These are phyloP conservation scores for Alloscopus bannaensis DNA, from an alignment of 2,888 invertebrate genomes.

Conservation along the genomic window DNA sequence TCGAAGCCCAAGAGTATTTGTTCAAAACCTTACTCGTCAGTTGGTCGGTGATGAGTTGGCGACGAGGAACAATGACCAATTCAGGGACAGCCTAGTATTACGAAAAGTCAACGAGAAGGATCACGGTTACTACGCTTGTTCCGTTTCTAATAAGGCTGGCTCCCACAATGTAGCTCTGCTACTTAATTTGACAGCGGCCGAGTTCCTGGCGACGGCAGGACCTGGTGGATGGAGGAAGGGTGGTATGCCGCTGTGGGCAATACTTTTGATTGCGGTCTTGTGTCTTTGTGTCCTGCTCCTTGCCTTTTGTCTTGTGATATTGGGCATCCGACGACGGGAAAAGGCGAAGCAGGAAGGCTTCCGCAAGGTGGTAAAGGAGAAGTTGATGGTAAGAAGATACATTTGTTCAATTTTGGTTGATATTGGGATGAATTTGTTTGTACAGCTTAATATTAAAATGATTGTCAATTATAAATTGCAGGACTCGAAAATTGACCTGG, in stretches of 20 bases:
- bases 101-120: constrained; percentile 17
- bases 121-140: constrained; percentile 15
- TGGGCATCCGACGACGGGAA: constrained; percentile 28
- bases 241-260: constrained; percentile 19
- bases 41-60: constrained; percentile 21
- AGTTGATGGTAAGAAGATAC: constrained; percentile 44
- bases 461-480: constrained; percentile 15
- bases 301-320: not conserved
- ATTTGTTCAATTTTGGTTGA: not conserved
- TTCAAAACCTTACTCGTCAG: not conserved
- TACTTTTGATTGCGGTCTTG: constrained; percentile 33
- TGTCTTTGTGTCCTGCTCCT: constrained; percentile 26
- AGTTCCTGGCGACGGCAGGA: not conserved
- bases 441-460: constrained; percentile 12
- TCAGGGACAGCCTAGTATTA: not conserved
- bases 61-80: constrained; percentile 20
- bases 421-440: not conserved
- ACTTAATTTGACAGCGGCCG: constrained; percentile 15
- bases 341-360: constrained; percentile 51
- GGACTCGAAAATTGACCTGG: constrained; percentile 52
- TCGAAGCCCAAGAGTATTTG: constrained; percentile 4
- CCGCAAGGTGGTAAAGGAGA: constrained; percentile 46
- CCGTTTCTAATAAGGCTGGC: not conserved
- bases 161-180: not conserved
- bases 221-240: constrained; percentile 4